Base-by-base conservation (phyloP, 1,140 invertebrate species). In the Eriocheir sinensis region DNA sequence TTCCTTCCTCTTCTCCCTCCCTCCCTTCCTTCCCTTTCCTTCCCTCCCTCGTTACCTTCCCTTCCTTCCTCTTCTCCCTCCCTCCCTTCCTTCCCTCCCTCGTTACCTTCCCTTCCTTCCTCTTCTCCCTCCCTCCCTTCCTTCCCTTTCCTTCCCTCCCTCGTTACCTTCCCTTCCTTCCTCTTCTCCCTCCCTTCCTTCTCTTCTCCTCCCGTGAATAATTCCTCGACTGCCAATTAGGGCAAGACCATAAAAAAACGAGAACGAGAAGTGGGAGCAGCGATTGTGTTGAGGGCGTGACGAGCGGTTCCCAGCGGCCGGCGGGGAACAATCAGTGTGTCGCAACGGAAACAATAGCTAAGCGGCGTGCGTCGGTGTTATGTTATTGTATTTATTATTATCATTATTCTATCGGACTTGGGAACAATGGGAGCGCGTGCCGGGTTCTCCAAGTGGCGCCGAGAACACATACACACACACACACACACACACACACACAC, bases 321-420 rank as follows among this genome's bases (percentile, higher is more conserved):
- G 27, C 4, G 38, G 40, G 30, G 38, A 89, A 89, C 88, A 89
- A 89, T 89, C 88, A 30, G 30, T 9, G 88, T 89, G 88, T 41
- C 41, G 88, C 30, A 89, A 89, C 2, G 38, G 27, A 17, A 89
- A 89, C 88, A 89, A 89, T 89, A 48, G 88, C 21, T 72, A n/a
- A 72, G 8, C 27, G 60, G 60, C 60, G 27, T n/a, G 8, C 60
- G 60, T 72, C 2, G 60, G n/a, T 72, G n/a, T n/a, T 72, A 8
- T 72, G 21, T 72, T 72, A 72, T 72, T 72, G 44, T 48, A 4
- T 8, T 48, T 48, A 48, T 48, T 48, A 48, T 48, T 48, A 48
- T 48, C 44, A 48, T 4, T 48, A 72, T 72, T 72, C 60, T 21
- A 72, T 72, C 60, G n/a, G 17, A 3, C 1, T n/a, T 72, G 21